These are phyloP conservation scores for Mola mola DNA, from an alignment of 2,113 vertebrate genomes.

Conservation along the genomic window DNA sequence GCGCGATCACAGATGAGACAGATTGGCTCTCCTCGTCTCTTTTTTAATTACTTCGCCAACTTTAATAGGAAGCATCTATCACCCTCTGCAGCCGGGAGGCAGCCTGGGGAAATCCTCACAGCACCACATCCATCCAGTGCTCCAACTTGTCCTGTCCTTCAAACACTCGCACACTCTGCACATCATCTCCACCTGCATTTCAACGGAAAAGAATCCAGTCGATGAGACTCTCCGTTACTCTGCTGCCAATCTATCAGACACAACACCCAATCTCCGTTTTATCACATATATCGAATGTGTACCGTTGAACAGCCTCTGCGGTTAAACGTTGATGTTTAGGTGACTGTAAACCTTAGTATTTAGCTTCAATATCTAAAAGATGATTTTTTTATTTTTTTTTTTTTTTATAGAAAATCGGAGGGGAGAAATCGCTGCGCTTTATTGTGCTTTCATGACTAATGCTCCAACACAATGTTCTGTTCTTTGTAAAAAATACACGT, in stretches of 20 bases:
- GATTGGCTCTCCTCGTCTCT: slow-evolving; percentile 44
- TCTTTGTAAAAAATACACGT: too few relatives aligned
- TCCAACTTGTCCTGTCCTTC: slow-evolving; percentile 20
- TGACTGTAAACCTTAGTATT: too few relatives aligned
- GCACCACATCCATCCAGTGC: slow-evolving; percentile 6
- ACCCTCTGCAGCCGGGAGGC: slow-evolving; percentile 37
- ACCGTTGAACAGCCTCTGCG: slow-evolving; percentile 5
- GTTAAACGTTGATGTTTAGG: too few relatives aligned
- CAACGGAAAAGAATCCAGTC: too few relatives aligned
- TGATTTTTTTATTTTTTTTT: too few relatives aligned
- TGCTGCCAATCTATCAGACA: slow-evolving; percentile 22
- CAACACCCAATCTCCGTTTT: slow-evolving; percentile 11
- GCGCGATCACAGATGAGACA: slow-evolving; percentile 59
- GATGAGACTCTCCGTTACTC: slow-evolving; percentile 12
- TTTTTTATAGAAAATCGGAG: too few relatives aligned
- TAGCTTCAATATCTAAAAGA: too few relatives aligned
- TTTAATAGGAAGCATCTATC: slow-evolving; percentile 77
- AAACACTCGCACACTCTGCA: slow-evolving; percentile 5
- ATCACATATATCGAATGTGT: slow-evolving; percentile 14
- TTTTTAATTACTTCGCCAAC: slow-evolving; percentile 72
- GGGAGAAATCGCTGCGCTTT: too few relatives aligned
- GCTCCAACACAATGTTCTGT: neutral
- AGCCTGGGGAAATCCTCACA: slow-evolving; percentile 45
- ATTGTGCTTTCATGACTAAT: neutral
- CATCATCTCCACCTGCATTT: slow-evolving; percentile 1